Evolutionary conservation across 1,140 invertebrate species (phyloP).

Genomic region (Colletes latitarsis): DNA sequence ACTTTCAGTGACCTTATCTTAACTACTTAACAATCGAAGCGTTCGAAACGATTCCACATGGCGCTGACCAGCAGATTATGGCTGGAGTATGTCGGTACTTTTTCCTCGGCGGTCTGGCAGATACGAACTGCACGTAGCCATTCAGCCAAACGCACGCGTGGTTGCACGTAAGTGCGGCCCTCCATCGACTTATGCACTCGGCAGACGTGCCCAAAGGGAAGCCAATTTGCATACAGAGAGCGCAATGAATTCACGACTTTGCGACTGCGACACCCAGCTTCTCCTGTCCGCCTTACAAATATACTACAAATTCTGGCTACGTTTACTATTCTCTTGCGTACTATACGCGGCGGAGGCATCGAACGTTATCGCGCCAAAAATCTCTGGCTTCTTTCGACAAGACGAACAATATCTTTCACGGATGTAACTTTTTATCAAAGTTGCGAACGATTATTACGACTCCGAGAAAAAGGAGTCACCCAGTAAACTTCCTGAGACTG

Average conservation of each 20-base stretch:
- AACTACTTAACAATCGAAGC: slow-evolving; percentile 19
- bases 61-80: slow-evolving; percentile 11
- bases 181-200: slow-evolving; percentile 43
- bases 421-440: too few species aligned
- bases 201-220: slow-evolving; percentile 43
- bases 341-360: neutral
- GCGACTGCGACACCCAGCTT: slow-evolving; percentile 32
- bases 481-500: too few species aligned
- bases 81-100: neutral
- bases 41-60: neutral
- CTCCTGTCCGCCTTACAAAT: neutral
- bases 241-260: slow-evolving; percentile 60
- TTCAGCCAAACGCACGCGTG: slow-evolving; percentile 6
- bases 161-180: slow-evolving; percentile 10
- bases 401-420: too few species aligned
- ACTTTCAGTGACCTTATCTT: slow-evolving; percentile 1
- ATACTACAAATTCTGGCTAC: slow-evolving; percentile 16
- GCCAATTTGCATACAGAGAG: slow-evolving; percentile 59
- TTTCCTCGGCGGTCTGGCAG: neutral
- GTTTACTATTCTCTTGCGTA: neutral
- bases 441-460: too few species aligned
- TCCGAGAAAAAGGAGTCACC: too few species aligned
- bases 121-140: slow-evolving; percentile 12
- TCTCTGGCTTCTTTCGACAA: neutral
- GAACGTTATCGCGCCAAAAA: neutral